phyloP scores from a whole-genome alignment of 2,113 vertebrate species.

The Sisor rabdophorus region DNA sequence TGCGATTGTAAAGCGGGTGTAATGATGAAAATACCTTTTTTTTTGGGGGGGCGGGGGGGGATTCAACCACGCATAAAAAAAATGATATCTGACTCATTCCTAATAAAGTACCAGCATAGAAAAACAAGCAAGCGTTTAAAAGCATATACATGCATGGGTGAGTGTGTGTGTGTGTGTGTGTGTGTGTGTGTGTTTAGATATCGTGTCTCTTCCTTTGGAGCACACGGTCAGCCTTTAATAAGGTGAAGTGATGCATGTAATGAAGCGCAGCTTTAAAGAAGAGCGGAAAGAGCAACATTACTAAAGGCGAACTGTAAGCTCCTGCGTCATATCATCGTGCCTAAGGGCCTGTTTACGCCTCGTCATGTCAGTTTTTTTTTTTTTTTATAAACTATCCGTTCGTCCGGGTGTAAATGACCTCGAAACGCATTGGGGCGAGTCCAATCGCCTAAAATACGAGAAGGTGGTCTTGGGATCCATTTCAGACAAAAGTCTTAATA shows the following conservation, averaged over 20 bases:
- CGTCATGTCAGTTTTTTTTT: no score
- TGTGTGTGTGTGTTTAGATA: conserved; percentile 15
- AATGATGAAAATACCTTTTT: conserved; percentile 4
- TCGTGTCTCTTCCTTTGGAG: conserved; percentile 31
- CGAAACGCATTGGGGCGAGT: no score
- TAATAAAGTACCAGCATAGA: conserved; percentile 6
- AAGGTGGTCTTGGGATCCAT: no score
- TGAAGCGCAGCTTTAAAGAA: conserved; percentile 42
- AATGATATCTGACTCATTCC: conserved; percentile 22
- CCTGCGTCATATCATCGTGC: neutral
- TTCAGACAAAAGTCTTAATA: no score
- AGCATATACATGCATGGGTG: neutral
- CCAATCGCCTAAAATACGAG: no score
- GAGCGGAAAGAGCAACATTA: conserved; percentile 33
- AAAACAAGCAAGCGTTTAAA: conserved; percentile 5
- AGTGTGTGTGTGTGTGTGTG: conserved; percentile 21
- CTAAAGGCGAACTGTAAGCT: conserved; percentile 38
- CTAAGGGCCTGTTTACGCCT: neutral
- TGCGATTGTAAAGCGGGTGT: conserved; percentile 11
- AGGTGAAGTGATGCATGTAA: conserved; percentile 53
- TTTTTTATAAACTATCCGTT: no score
- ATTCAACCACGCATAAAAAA: conserved; percentile 1
- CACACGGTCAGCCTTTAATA: conserved; percentile 53
- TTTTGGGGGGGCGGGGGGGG: no score
- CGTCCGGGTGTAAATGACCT: no score